Evolutionary conservation across 2,888 invertebrate genomes (phyloP).

Genomic region (Hydraecia micacea): DNA sequence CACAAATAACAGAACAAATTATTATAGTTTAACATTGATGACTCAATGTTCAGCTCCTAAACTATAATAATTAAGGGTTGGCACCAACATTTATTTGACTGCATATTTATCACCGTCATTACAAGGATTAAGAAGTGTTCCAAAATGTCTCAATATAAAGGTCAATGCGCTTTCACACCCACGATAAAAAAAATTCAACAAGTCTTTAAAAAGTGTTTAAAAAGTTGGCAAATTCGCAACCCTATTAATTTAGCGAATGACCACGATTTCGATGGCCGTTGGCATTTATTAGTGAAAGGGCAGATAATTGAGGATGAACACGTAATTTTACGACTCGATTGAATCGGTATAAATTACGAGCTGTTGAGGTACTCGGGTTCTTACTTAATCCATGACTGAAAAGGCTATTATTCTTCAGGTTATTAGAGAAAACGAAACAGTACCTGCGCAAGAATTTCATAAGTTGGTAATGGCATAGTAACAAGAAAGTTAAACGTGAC

Average conservation of each 20-base stretch:
- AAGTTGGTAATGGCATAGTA: no score
- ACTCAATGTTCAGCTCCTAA: not conserved
- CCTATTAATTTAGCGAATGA: slow-evolving; percentile 57
- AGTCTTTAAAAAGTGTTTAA: slow-evolving; percentile 61
- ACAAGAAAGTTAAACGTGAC: not conserved
- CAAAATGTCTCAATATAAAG: slow-evolving; percentile 62
- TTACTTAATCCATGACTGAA: slow-evolving; percentile 3
- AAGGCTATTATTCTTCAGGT: not conserved
- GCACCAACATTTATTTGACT: slow-evolving; percentile 25
- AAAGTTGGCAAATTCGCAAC: slow-evolving; percentile 61
- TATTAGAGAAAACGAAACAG: not conserved
- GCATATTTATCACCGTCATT: slow-evolving; percentile 66
- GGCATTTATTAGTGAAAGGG: slow-evolving; percentile 56
- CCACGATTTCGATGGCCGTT: slow-evolving; percentile 47
- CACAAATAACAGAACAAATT: not conserved
- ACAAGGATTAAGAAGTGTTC: slow-evolving; percentile 66
- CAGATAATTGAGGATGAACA: slow-evolving; percentile 42
- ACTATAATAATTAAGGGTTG: slow-evolving; percentile 5
- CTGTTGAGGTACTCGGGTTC: not conserved
- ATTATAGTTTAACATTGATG: no score
- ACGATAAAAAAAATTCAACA: slow-evolving; percentile 54
- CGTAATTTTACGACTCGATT: slow-evolving; percentile 38
- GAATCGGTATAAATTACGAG: slow-evolving; percentile 14
- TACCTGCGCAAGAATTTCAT: not conserved
- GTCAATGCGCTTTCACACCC: slow-evolving; percentile 62